Evolutionary conservation across 1,140 invertebrate species (phyloP).

Genomic region (Spodoptera frugiperda): DNA sequence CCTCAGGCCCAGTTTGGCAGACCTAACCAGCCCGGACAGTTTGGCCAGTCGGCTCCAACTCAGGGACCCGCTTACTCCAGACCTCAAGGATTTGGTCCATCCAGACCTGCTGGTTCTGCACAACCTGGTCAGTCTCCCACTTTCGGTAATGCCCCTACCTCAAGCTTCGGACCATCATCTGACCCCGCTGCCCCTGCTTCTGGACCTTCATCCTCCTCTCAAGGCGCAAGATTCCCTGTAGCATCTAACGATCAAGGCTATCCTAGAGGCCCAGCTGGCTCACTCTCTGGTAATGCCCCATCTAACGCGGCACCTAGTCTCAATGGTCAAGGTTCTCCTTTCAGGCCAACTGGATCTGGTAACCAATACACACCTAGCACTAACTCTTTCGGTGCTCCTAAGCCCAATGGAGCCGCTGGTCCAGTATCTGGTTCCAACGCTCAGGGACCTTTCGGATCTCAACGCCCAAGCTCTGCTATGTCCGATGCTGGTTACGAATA

Average conservation of each 20-base stretch:
- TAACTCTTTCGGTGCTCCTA: slow-evolving; percentile 2
- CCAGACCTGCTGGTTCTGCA: slow-evolving; percentile 12
- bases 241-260: slow-evolving; percentile 14
- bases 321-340: slow-evolving; percentile 2
- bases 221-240: neutral
- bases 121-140: neutral
- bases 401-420: neutral
- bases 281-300: slow-evolving; percentile 4
- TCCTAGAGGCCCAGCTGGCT: neutral
- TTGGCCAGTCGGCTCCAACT: slow-evolving; percentile 30
- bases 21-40: slow-evolving; percentile 52
- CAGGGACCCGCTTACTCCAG: slow-evolving; percentile 4
- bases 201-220: slow-evolving; percentile 3
- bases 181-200: neutral
- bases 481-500: slow-evolving; percentile 53
- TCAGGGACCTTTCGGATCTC: slow-evolving; percentile 37
- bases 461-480: slow-evolving; percentile 32
- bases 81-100: slow-evolving; percentile 23
- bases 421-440: neutral
- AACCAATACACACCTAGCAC: slow-evolving; percentile 10
- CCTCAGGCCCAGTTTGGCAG: slow-evolving; percentile 38
- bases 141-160: slow-evolving; percentile 9
- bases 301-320: neutral
- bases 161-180: slow-evolving; percentile 9
- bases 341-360: slow-evolving; percentile 1